Evolutionary conservation across 2,113 vertebrate species (phyloP).

Genomic region (Amphilophus citrinellus): DNA sequence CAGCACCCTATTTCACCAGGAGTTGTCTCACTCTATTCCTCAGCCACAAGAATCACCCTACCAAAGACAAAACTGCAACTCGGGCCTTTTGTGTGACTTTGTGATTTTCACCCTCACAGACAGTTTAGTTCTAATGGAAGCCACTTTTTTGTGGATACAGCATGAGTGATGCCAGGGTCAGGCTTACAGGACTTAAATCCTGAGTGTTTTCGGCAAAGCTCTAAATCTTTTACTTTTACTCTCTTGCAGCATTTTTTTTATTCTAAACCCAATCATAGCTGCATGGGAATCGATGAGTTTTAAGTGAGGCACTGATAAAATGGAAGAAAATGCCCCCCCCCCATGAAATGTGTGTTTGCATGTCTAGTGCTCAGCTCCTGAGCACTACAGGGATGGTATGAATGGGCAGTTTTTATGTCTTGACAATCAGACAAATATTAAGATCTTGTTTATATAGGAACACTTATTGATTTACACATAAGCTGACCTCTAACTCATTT

Average conservation of each 20-base stretch:
- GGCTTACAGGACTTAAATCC: constrained; percentile 23
- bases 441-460: neutral
- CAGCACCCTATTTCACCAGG: constrained; percentile 69
- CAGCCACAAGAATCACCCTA: constrained; percentile 59
- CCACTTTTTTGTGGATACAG: constrained; percentile 21
- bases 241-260: constrained; percentile 23
- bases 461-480: neutral
- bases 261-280: constrained; percentile 24
- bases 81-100: constrained; percentile 44
- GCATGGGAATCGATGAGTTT: constrained; percentile 39
- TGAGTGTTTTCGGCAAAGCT: constrained; percentile 26
- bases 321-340: neutral
- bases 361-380: neutral
- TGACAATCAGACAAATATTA: neutral
- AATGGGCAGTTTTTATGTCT: neutral
- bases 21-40: constrained; percentile 71
- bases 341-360: neutral
- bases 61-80: constrained; percentile 54
- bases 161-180: constrained; percentile 6
- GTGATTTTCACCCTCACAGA: constrained; percentile 26
- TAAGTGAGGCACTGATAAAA: constrained; percentile 18
- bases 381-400: neutral
- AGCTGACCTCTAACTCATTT: neutral
- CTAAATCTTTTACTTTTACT: constrained; percentile 35
- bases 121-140: constrained; percentile 21